These are phyloP conservation scores for Drosophila gaucha DNA, from an alignment of 2,888 invertebrate species.

Conservation along the genomic window DNA sequence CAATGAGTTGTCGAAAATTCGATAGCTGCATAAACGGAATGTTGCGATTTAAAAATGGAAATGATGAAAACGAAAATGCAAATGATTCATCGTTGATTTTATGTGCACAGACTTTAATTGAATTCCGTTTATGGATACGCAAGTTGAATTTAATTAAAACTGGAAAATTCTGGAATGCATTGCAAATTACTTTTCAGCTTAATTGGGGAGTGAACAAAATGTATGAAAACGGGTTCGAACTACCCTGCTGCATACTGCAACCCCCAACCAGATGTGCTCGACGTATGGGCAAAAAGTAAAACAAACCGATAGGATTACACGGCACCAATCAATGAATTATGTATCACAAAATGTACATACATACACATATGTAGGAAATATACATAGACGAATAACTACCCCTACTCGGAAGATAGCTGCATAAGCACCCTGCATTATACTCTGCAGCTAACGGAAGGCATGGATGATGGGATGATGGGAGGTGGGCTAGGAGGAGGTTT, in stretches of 20 bases:
- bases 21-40: neutral
- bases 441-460: neutral
- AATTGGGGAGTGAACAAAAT: slow-evolving; percentile 1
- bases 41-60: neutral
- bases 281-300: slow-evolving; percentile 3
- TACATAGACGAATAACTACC: slow-evolving; percentile 41
- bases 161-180: neutral
- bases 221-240: slow-evolving; percentile 24
- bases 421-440: slow-evolving; percentile 14
- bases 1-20: slow-evolving; percentile 1
- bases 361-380: neutral
- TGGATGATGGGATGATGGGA: neutral
- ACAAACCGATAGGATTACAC: slow-evolving; percentile 40
- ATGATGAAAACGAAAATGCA: neutral
- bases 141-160: neutral
- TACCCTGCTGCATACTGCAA: slow-evolving; percentile 40
- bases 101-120: neutral
- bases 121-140: neutral
- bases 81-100: neutral
- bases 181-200: slow-evolving; percentile 7
- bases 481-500: neutral
- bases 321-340: slow-evolving; percentile 66
- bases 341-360: slow-evolving; percentile 24
- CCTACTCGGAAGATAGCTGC: slow-evolving; percentile 37
- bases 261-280: slow-evolving; percentile 24